Conservation (phyloP, 2,888 invertebrate species). For the Dynastes hyllus region DNA sequence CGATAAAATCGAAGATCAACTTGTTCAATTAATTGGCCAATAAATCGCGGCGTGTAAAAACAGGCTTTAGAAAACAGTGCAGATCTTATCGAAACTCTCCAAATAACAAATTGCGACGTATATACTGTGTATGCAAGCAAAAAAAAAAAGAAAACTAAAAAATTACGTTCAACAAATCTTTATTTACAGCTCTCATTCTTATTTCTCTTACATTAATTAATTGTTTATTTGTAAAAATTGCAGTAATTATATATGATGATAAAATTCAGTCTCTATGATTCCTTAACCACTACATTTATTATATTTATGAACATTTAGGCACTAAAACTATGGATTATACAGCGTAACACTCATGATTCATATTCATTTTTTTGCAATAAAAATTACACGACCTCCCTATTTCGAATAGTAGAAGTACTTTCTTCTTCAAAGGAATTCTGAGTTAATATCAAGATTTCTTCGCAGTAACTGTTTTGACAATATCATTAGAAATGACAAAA, state of each 20-base stretch:
- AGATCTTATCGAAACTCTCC: too few relatives aligned
- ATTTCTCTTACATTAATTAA: constrained; percentile 18
- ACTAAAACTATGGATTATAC: constrained; percentile 49
- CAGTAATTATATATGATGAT: constrained; percentile 50
- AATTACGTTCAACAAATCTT: constrained; percentile 42
- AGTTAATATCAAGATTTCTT: constrained; percentile 25
- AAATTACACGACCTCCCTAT: constrained; percentile 6
- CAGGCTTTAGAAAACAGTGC: too few relatives aligned
- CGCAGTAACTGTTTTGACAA: background rate
- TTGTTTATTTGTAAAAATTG: constrained; percentile 48
- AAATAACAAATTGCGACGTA: too few relatives aligned
- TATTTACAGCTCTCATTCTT: constrained; percentile 42
- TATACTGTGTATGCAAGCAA: background rate
- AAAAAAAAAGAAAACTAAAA: background rate
- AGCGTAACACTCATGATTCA: constrained; percentile 28
- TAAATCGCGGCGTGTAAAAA: too few relatives aligned
- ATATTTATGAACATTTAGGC: constrained; percentile 49
- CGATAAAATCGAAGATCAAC: too few relatives aligned
- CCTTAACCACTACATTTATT: constrained; percentile 49
- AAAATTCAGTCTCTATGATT: constrained; percentile 52
- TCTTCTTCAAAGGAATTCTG: background rate
- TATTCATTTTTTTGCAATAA: background rate
- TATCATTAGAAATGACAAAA: constrained; percentile 12
- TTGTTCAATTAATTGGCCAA: too few relatives aligned
- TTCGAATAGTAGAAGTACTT: background rate